Base-by-base conservation (phyloP, 2,113 vertebrate species). In the Campylorhamphus procurvoides region DNA sequence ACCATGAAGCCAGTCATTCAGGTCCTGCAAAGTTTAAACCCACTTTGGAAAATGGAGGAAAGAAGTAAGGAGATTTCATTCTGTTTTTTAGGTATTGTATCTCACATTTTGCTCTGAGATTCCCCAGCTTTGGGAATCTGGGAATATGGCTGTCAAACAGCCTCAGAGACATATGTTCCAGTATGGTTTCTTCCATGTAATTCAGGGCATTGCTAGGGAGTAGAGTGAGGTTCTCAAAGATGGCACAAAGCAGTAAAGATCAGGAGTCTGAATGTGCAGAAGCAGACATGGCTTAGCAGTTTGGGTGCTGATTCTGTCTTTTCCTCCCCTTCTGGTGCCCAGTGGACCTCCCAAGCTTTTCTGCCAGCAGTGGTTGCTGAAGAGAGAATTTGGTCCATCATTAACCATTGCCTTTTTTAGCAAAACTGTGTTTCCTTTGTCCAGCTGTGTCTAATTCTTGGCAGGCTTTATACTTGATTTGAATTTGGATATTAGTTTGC, bases 361-460 rank as follows among this genome's bases (percentile, higher is more conserved):
- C 64, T 93, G 16, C 68, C 63, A 59, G 76, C 55, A 52, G 68
- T 89, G 83, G 49, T 80, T 94, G 85, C 79, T 87, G 68, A 89
- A 90, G 64, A 82, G 77, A 81, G 82, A 92, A 90, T 89, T 91
- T 90, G 28, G 76, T 90, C 80, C 52, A 39, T 90, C 64, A 87
- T 93, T 93, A 96, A 92, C 64, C 68, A n/a, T 84, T 96, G 86
- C 93, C 94, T 94, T 96, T 96, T 96, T 95, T 93, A 90, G 94
- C 83, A 95, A 93, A 97, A 90, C 62, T 87, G 28, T 74, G 44
- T 84, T 63, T 42, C 68, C 85, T 94, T 80, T 92, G 92, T 92
- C 94, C 96, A 97, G 96, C 79, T 93, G 69, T 94, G 90, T 92
- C 93, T 93, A 90, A 94, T 86, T 86, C 94, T 95, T 96, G 96